Percentiles rank a stretch among this genome's conserved stretches.
Evolutionary conservation across 2,888 invertebrate species (phyloP).

Genomic region (Dilophus febrilis): DNA sequence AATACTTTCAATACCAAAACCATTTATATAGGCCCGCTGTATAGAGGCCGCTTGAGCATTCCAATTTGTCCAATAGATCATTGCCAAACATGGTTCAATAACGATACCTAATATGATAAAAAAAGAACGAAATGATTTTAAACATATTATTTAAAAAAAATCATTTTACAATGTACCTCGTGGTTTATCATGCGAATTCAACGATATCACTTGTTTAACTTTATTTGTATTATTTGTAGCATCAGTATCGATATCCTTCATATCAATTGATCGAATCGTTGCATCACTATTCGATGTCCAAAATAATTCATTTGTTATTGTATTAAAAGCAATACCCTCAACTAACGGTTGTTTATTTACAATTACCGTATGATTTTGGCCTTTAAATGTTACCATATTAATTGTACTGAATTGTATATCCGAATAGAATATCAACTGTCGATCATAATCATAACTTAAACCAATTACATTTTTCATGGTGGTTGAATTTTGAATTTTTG

Average conservation of each 20-base stretch:
- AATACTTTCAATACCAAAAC: constrained; percentile 49
- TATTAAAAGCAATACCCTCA: constrained; percentile 71
- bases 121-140: too few species aligned
- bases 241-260: constrained; percentile 15
- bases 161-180: constrained; percentile 24
- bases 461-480: constrained; percentile 75
- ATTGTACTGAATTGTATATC: constrained; percentile 78
- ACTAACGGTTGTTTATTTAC: constrained; percentile 65
- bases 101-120: constrained; percentile 52
- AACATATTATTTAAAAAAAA: too few species aligned
- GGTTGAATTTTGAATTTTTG: constrained; percentile 50
- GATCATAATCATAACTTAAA: constrained; percentile 57
- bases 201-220: constrained; percentile 39
- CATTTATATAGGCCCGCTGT: constrained; percentile 55
- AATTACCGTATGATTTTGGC: constrained; percentile 49
- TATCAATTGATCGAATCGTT: constrained; percentile 35
- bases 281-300: constrained; percentile 76
- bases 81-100: constrained; percentile 58
- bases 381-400: constrained; percentile 66
- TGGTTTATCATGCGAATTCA: constrained; percentile 57
- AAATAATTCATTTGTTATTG: constrained; percentile 49
- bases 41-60: constrained; percentile 62
- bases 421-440: constrained; percentile 61
- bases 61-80: constrained; percentile 81
- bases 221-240: constrained; percentile 28